phyloP scores from a whole-genome alignment of 1,140 invertebrate genomes.

The Lamellibrachia luymesi region DNA sequence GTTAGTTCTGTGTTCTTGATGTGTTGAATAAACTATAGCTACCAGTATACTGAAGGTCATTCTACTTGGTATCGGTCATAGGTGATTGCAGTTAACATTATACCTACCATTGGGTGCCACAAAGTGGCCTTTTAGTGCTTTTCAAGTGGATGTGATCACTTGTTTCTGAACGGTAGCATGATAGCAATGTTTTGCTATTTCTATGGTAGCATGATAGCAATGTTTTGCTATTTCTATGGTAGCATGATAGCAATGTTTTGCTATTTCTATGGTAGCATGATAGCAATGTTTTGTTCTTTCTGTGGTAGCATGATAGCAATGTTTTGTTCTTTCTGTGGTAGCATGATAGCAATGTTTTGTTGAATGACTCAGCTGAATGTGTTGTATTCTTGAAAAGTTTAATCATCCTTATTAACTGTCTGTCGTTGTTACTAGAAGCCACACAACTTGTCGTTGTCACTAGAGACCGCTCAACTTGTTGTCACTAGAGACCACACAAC shows the following conservation, averaged over 20 bases:
- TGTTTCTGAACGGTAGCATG: background rate
- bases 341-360: background rate
- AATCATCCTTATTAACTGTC: background rate
- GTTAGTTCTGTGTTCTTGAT: background rate
- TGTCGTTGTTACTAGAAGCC: background rate
- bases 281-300: background rate
- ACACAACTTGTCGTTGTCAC: too few species aligned
- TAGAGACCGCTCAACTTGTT: too few species aligned
- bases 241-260: background rate
- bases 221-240: background rate
- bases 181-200: background rate
- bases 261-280: background rate
- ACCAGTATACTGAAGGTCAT: background rate
- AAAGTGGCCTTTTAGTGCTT: background rate
- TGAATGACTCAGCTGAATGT: background rate
- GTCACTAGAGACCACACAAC: too few species aligned
- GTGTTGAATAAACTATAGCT: background rate
- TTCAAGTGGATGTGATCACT: background rate
- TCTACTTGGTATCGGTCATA: background rate
- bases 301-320: background rate
- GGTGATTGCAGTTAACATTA: background rate
- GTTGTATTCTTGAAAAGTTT: background rate
- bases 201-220: background rate
- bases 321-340: background rate
- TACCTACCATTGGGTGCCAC: background rate